These are phyloP conservation scores for Sweltsa coloradensis DNA, from an alignment of 1,140 invertebrate species.

Conservation along the genomic window DNA sequence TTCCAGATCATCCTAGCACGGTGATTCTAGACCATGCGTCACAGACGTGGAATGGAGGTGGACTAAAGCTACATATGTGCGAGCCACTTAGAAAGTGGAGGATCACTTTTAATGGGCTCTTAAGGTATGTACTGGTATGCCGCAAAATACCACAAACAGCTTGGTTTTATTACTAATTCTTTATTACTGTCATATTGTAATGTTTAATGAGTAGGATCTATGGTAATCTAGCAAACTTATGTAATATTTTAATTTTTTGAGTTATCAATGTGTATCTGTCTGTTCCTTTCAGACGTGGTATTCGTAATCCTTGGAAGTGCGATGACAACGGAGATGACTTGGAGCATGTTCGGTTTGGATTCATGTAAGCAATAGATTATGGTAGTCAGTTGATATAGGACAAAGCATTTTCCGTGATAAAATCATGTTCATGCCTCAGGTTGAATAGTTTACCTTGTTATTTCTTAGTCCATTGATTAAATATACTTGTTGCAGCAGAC, in stretches of 20 bases:
- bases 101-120: slow-evolving; percentile 44
- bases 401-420: no score
- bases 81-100: slow-evolving; percentile 38
- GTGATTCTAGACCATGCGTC: slow-evolving; percentile 22
- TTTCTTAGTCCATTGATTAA: no score
- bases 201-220: slow-evolving; percentile 9
- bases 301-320: slow-evolving; percentile 15
- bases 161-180: no score
- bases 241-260: slow-evolving; percentile 4
- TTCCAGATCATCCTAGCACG: slow-evolving; percentile 31
- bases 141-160: neutral
- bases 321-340: slow-evolving; percentile 24
- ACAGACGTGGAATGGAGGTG: slow-evolving; percentile 35
- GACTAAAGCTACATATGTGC: slow-evolving; percentile 40
- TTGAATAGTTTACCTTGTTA: no score
- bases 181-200: slow-evolving; percentile 15
- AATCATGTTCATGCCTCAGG: no score
- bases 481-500: no score
- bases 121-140: slow-evolving; percentile 24
- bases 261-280: neutral
- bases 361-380: slow-evolving; percentile 27
- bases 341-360: slow-evolving; percentile 34
- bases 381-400: no score
- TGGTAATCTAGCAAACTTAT: neutral
- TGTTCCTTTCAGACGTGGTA: slow-evolving; percentile 21